Base-by-base conservation (phyloP, 1,140 invertebrate species). In the Mizuhopecten yessoensis region DNA sequence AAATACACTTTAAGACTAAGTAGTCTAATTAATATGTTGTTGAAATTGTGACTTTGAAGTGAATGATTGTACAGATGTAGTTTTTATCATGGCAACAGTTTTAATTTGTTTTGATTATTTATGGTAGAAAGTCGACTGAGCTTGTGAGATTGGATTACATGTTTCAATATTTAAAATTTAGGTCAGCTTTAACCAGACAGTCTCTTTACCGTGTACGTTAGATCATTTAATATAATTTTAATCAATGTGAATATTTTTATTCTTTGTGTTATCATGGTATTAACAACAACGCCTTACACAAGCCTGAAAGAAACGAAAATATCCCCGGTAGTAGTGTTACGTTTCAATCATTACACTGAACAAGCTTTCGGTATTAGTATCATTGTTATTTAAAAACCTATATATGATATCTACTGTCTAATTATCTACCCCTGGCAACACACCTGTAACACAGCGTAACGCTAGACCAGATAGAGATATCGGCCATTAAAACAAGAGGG, bases 391-490 rank as follows among this genome's bases (percentile, higher is more conserved):
- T 75, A 75, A 75, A 75, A 7, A n/a, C 57, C 23, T n/a, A 75
- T n/a, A 75, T 75, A 75, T 23, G n/a, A 75, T 75, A 75, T 75
- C 57, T 29, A 1, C 57, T 75, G 57, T n/a, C 23, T 75, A 75
- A 75, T 75, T 75, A 75, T 17, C 42, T 7, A 45, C 42, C 42
- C 42, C 57, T 75, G 57, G 57, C 57, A 75, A 75, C 57, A 75
- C 57, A 75, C 57, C 57, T 75, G 57, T 75, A 75, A 75, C 57
- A 75, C 29, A 39, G 36, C 13, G 57, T 75, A 75, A 75, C 57
- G 29, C 0, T 75, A 75, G 23, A 75, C 57, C 57, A 75, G 42
- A 45, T 45, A 7, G 36, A 39, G 36, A 45, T 45, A 9, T 75
- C 57, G 57, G 57, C 57, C 57, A 75, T 75, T 75, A 75, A 5